phyloP scores from a whole-genome alignment of 2,113 vertebrate genomes.

The Corythaixoides concolor region DNA sequence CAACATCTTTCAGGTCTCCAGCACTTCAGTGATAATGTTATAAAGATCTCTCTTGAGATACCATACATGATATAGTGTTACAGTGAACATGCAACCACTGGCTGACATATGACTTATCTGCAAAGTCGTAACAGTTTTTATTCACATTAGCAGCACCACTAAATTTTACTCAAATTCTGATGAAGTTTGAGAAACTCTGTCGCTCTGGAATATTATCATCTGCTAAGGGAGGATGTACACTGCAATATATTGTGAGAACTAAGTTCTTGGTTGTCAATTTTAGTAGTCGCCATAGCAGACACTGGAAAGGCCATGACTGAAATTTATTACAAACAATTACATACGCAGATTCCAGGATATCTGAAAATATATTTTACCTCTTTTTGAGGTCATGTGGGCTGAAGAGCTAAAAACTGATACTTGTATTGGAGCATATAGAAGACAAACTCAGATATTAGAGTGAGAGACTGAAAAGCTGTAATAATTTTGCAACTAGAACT shows the following conservation, averaged over 20 bases:
- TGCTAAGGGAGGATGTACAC: not conserved
- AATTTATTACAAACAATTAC: not conserved
- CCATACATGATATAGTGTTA: not conserved
- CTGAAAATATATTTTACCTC: not conserved
- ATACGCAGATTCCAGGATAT: not conserved
- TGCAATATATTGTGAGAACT: not conserved
- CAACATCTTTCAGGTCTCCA: not conserved
- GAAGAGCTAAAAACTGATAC: not conserved
- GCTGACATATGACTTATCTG: not conserved
- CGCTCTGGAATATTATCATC: not conserved
- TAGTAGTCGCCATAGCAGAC: not conserved
- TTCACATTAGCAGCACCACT: not conserved
- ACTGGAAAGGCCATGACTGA: not conserved
- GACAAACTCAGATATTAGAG: not conserved
- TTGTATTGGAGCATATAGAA: not conserved
- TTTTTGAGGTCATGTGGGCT: not conserved
- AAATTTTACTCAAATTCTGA: not conserved
- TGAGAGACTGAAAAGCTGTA: not conserved
- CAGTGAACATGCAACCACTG: not conserved
- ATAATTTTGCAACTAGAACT: not conserved
- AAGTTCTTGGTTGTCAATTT: not conserved
- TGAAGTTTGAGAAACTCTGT: not conserved
- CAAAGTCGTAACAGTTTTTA: not conserved
- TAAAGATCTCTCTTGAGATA: not conserved
- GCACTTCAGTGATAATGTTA: not conserved